Evolutionary conservation across 2,888 invertebrate genomes (phyloP), one percentile per base, ranked within the genome.

Genomic region (Anagyrus pseudococci): DNA sequence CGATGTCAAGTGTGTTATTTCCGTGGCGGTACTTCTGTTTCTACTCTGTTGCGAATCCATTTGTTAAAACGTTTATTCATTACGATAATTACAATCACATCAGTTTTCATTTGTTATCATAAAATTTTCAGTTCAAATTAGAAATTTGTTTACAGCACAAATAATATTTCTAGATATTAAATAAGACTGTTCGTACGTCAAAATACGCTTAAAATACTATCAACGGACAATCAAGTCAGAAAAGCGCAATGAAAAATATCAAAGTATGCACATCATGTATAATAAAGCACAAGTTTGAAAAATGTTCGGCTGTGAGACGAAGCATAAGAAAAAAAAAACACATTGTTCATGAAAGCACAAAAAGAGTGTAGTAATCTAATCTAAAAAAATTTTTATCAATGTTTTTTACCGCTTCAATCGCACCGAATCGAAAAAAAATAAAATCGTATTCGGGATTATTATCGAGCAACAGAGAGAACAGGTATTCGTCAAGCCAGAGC

Each of bases 21-120:
- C 44, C 29, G 40, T 58, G 26, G 46, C 17, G 63, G 58, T 50
- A 50, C 20, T 50, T 20, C 49, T 58, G 63, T 26, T 49, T 63
- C 23, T 54, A 2, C 58, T 58, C 58, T 43, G 22, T 58, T 49
- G 33, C 15, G 33, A 33, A 40, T 44, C 29, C 54, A 22, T 17
- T 43, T 19, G 20, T 19, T 43, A 2, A 10, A n/a, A n/a, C n/a
- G n/a, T n/a, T n/a, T n/a, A n/a, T n/a, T n/a, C n/a, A n/a, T n/a
- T n/a, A n/a, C n/a, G n/a, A n/a, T n/a, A n/a, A n/a, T n/a, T n/a
- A n/a, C n/a, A n/a, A n/a, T n/a, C n/a, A n/a, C n/a, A n/a, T n/a
- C n/a, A n/a, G n/a, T n/a, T n/a, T n/a, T n/a, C n/a, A n/a, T n/a
- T n/a, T n/a, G n/a, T n/a, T n/a, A n/a, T n/a, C n/a, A n/a, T n/a